Evolutionary conservation across 2,113 vertebrate genomes (phyloP).

Genomic region (Xyliphius kryptos): DNA sequence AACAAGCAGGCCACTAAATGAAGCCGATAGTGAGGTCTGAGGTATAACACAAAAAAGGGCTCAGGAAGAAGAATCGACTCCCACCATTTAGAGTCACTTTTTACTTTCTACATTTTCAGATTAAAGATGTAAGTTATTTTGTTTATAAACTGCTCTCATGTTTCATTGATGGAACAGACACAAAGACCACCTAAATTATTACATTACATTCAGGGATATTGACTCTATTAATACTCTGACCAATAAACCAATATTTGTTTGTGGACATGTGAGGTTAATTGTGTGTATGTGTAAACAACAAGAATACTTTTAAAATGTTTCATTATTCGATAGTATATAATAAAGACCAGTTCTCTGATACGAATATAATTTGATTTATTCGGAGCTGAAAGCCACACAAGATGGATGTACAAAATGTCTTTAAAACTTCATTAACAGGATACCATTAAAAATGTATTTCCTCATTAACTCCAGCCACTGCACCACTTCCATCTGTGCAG

Average conservation of each 20-base stretch:
- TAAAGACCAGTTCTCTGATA: neutral
- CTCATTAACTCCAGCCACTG: slow-evolving; percentile 1
- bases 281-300: neutral
- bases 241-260: slow-evolving; percentile 18
- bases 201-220: slow-evolving; percentile 17
- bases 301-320: slow-evolving; percentile 11
- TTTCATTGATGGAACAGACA: neutral
- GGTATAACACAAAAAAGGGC: slow-evolving; percentile 20
- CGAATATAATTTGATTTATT: no score
- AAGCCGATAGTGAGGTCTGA: slow-evolving; percentile 53
- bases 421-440: no score
- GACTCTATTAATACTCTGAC: neutral
- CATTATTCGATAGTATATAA: no score
- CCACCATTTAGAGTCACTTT: neutral
- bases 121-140: no score
- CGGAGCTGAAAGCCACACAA: no score
- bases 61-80: neutral
- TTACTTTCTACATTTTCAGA: neutral
- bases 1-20: slow-evolving; percentile 50
- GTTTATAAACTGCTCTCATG: neutral
- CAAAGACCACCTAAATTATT: slow-evolving; percentile 1
- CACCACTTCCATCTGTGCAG: slow-evolving; percentile 8
- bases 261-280: neutral
- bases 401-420: no score
- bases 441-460: slow-evolving; percentile 34